phyloP scores from a whole-genome alignment of 2,888 invertebrate genomes.

The Druceiella hillmani region DNA sequence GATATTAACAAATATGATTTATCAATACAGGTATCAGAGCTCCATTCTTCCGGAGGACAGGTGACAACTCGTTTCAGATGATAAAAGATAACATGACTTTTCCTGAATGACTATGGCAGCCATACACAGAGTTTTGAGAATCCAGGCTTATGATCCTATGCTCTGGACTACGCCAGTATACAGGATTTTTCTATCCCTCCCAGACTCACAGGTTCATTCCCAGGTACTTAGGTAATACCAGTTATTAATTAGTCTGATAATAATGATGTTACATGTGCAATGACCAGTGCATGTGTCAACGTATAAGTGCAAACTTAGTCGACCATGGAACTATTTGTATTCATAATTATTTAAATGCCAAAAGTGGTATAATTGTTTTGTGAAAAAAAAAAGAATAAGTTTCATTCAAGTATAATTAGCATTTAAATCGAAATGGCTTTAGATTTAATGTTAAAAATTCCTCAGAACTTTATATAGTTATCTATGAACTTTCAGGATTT shows the following conservation, averaged over 20 bases:
- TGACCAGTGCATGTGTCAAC: constrained; percentile 51
- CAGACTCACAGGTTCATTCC: constrained; percentile 45
- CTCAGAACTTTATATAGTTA: too few species aligned
- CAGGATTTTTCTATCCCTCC: constrained; percentile 51
- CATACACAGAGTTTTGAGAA: constrained; percentile 40
- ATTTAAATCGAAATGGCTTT: too few species aligned
- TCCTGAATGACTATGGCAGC: constrained; percentile 55
- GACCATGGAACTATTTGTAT: too few species aligned
- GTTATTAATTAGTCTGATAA: constrained; percentile 49
- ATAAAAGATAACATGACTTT: constrained; percentile 38
- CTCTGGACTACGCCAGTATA: constrained; percentile 47
- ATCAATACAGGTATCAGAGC: constrained; percentile 50
- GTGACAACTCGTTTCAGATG: constrained; percentile 47
- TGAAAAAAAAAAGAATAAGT: too few species aligned
- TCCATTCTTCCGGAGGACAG: constrained; percentile 53
- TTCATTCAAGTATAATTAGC: too few species aligned
- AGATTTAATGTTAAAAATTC: too few species aligned
- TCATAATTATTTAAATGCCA: too few species aligned
- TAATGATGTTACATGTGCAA: constrained; percentile 44
- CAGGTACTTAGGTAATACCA: constrained; percentile 57
- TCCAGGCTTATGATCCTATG: constrained; percentile 57
- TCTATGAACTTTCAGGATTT: too few species aligned
- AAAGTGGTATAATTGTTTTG: too few species aligned
- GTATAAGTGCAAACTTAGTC: too few species aligned
- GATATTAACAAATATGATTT: too few species aligned